Base-by-base conservation (phyloP, 2,888 invertebrate species). In the Taenaris catops region DNA sequence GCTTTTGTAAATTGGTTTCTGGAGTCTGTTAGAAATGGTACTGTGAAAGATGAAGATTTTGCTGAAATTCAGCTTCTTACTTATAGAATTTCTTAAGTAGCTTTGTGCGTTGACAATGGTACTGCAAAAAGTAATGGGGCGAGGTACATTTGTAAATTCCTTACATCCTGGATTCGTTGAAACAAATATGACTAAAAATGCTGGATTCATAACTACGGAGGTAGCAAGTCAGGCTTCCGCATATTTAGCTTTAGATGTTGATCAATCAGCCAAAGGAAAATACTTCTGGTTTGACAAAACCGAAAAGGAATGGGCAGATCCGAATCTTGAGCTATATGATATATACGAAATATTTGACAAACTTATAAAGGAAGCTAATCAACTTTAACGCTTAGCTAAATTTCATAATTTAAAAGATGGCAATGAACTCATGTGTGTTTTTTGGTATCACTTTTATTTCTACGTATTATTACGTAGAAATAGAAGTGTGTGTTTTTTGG, bases 261-360 rank as follows among this genome's bases (percentile, higher is more conserved):
- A 54, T 4, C 54, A 57, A 29, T 46, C 49, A 1, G 11, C 53
- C 1, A 58, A 57, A 41, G 59, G 59, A 4, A 50, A 52, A 38
- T 57, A 53, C 24, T 39, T 57, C 19, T 59, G 55, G 56, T 57
- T 38, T 18, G 56, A 59, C 12, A 54, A 53, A 36, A 46, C 48
- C 7, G 50, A 50, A 33, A 51, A 49, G 25, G 49, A 53, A 1
- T 58, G 57, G 57, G 9, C 46, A 1, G 37, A 55, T 25, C 23
- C 45, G 0, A 34, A 23, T 4, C 29, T 38, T 5, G 46, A 46
- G 8, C 7, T 51, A 7, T 34, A 53, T 11, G 36, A 37, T 14
- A 7, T 8, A 1, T 40, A 10, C 8, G 19, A 18, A 5, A 14
- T 14, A 3, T n/a, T 40, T 16, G 21, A 18, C 2, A 26, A 27